Percentiles rank a stretch among this genome's conserved stretches.
Conservation (phyloP, 2,113 vertebrate species). For the Leucosticte australis region DNA sequence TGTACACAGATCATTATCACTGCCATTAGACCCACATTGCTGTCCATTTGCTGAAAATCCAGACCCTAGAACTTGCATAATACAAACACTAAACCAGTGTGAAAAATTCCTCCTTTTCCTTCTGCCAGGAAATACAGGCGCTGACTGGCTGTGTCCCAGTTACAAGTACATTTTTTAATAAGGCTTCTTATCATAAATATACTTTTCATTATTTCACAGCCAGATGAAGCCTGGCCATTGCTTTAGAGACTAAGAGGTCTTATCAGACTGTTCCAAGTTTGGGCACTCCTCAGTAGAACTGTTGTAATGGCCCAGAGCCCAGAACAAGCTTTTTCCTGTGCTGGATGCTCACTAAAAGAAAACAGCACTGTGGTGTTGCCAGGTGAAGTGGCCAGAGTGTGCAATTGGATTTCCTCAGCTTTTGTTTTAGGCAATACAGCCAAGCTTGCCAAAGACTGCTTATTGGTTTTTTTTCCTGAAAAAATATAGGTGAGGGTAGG, state of each 20-base stretch:
- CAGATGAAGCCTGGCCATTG: not conserved
- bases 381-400: not conserved
- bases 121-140: not conserved
- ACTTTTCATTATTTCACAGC: not conserved
- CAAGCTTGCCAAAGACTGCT: not conserved
- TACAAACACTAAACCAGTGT: not conserved
- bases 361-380: not conserved
- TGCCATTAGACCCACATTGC: not conserved
- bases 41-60: not conserved
- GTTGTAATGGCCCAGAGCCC: not conserved
- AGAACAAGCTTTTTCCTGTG: not conserved
- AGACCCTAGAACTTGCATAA: not conserved
- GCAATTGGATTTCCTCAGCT: not conserved
- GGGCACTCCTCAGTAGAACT: not conserved
- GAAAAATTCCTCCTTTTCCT: not conserved
- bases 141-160: not conserved
- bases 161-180: not conserved
- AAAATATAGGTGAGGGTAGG: not conserved
- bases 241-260: constrained; percentile 2
- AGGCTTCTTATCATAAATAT: not conserved
- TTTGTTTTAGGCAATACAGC: not conserved
- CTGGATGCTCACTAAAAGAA: not conserved
- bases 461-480: not conserved
- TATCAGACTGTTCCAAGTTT: not conserved
- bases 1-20: not conserved